phyloP scores from a whole-genome alignment of 1,140 invertebrate species.

The Antheraea mylitta region DNA sequence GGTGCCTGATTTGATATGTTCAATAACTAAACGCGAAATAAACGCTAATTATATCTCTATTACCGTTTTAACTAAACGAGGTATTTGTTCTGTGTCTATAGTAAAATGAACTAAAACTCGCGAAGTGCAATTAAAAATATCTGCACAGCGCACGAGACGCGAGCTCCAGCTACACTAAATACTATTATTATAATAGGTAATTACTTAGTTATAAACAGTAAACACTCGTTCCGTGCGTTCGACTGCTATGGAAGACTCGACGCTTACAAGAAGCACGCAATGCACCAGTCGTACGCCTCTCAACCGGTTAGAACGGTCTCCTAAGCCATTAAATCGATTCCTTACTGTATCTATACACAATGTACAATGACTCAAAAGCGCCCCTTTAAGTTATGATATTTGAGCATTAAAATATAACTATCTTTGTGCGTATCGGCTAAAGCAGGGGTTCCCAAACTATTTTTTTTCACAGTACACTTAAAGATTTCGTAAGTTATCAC shows the following conservation, averaged over 20 bases:
- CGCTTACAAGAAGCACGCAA: constrained; percentile 75
- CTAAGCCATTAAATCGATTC: constrained; percentile 54
- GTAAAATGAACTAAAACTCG: constrained; percentile 56
- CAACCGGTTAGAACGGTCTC: constrained; percentile 56
- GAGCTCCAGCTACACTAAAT: constrained; percentile 62
- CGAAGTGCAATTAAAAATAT: constrained; percentile 46
- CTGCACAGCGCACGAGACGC: constrained; percentile 37
- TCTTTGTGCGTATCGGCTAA: not conserved
- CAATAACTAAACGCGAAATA: constrained; percentile 73
- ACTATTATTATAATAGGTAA: constrained; percentile 75
- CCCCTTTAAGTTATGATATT: constrained; percentile 19
- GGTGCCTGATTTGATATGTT: constrained; percentile 78
- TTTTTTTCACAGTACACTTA: too few species aligned
- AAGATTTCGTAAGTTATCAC: too few species aligned
- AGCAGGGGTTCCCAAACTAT: too few species aligned
- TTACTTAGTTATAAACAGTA: constrained; percentile 73
- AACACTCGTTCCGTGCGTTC: constrained; percentile 56
- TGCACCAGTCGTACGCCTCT: constrained; percentile 67
- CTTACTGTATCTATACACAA: constrained; percentile 76
- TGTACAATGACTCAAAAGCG: constrained; percentile 73
- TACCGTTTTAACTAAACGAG: constrained; percentile 71
- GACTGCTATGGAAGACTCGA: constrained; percentile 77
- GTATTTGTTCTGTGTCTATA: constrained; percentile 75
- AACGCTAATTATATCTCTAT: constrained; percentile 63
- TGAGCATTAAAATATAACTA: constrained; percentile 8